phyloP scores from a whole-genome alignment of 2,113 vertebrate genomes.

The Colistium nudipinnis region DNA sequence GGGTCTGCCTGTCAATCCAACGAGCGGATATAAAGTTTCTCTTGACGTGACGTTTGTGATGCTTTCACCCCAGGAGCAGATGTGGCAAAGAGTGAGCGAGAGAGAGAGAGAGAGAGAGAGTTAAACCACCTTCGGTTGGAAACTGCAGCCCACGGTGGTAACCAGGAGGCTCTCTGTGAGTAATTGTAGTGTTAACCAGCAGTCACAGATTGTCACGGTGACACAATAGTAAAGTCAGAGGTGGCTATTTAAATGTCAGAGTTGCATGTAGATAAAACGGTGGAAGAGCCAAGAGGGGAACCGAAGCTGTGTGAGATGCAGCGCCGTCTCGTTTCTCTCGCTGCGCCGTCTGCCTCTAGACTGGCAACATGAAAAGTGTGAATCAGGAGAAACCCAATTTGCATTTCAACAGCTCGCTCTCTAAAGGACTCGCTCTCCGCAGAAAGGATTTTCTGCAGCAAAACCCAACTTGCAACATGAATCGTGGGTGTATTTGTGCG shows the following conservation, averaged over 20 bases:
- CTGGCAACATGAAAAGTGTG: slow-evolving; percentile 56
- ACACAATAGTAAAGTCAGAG: slow-evolving; percentile 53
- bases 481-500: slow-evolving; percentile 9
- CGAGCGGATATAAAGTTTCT: slow-evolving; percentile 18
- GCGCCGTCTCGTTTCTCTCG: slow-evolving; percentile 10
- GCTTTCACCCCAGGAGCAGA: slow-evolving; percentile 51
- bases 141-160: slow-evolving; percentile 15
- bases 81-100: slow-evolving; percentile 40
- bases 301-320: slow-evolving; percentile 6
- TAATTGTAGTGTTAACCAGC: slow-evolving; percentile 60
- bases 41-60: slow-evolving; percentile 38
- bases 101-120: slow-evolving; percentile 27
- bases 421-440: slow-evolving; percentile 22
- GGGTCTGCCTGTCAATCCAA: slow-evolving; percentile 55
- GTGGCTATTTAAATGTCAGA: slow-evolving; percentile 69
- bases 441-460: slow-evolving; percentile 27
- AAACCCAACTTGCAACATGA: slow-evolving; percentile 4
- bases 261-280: slow-evolving; percentile 41
- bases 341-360: slow-evolving; percentile 22
- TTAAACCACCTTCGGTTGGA: slow-evolving; percentile 26
- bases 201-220: slow-evolving; percentile 45
- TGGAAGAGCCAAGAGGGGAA: slow-evolving; percentile 37
- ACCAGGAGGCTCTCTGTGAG: slow-evolving; percentile 27
- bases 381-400: slow-evolving; percentile 61
- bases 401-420: slow-evolving; percentile 61